Percentiles rank a stretch among this genome's conserved stretches.
These are phyloP conservation scores for Diprion similis DNA, from an alignment of 1,140 invertebrate genomes.

Conservation along the genomic window DNA sequence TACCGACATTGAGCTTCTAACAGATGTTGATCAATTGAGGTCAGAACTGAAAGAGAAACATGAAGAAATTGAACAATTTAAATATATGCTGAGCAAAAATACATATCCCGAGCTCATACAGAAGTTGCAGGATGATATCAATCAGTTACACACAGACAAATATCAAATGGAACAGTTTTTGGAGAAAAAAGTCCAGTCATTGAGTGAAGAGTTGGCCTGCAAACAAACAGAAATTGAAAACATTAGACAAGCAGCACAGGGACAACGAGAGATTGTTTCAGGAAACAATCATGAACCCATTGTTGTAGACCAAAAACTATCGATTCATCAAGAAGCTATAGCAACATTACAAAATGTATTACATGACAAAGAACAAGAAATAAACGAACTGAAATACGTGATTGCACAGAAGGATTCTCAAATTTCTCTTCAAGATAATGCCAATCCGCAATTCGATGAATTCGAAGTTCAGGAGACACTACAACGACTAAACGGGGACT, in stretches of 20 bases:
- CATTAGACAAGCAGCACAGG: conserved; percentile 30
- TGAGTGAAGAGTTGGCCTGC: conserved; percentile 12
- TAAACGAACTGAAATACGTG: conserved; percentile 42
- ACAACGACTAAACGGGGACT: conserved; percentile 38
- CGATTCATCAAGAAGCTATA: conserved; percentile 42
- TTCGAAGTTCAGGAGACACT: conserved; percentile 37
- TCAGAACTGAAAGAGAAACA: conserved; percentile 44
- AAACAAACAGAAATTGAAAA: conserved; percentile 9
- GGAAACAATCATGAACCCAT: conserved; percentile 17
- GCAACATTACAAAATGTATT: conserved; percentile 40
- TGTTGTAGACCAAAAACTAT: conserved; percentile 21
- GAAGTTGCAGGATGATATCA: conserved; percentile 53
- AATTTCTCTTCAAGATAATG: conserved; percentile 32
- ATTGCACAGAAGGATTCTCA: conserved; percentile 47
- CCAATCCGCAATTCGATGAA: conserved; percentile 39
- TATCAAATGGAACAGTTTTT: conserved; percentile 38
- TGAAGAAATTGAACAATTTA: conserved; percentile 52
- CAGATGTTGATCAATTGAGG: conserved; percentile 37
- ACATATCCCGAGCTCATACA: conserved; percentile 51
- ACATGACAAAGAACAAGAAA: conserved; percentile 43
- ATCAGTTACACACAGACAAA: conserved; percentile 53
- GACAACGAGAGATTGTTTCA: conserved; percentile 26
- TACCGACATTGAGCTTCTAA: conserved; percentile 28
- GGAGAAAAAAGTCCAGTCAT: conserved; percentile 10
- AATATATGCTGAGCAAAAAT: conserved; percentile 49